Evolutionary conservation across 2,888 invertebrate species (phyloP), one percentile per base, ranked within the genome.

Genomic region (Notodonta ziczac): DNA sequence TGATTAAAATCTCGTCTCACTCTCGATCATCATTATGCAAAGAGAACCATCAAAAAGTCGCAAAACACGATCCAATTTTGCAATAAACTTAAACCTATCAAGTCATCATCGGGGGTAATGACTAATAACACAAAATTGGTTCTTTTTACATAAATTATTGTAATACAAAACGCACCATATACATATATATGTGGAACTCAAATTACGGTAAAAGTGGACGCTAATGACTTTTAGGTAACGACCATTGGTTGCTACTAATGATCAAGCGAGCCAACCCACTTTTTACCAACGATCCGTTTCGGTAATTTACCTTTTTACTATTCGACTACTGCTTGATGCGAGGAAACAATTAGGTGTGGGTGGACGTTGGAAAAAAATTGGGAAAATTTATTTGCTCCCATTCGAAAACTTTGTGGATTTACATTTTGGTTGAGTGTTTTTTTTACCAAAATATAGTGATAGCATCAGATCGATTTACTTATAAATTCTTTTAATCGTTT

Each of bases 161-260:
- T 84, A 84, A 88, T 86, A 80, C 80, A 82, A 84, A 84, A 72
- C 75, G 71, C 80, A 79, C 82, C 66, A 70, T 67, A 71, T 70
- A 68, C 69, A 63, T 65, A 63, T 63, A 59, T 67, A 61, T 78
- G 76, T 69, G 74, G 77, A 77, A 85, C 82, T 86, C 88, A 91
- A 89, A 88, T 90, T 90, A 87, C 87, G 76, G 92, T 91, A 91
- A 91, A 93, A 93, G 90, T 91, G 88, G 85, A 86, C 80, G 85
- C 88, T 93, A 93, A 93, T 92, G 93, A 91, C 87, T 91, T 93
- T 92, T 90, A 84, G 89, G 93, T 92, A 91, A 88, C 92, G 89
- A 90, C 91, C 91, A 93, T 93, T 93, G 93, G 93, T 84, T 85
- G 85, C 69, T 81, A 85, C 91, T 93, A 93, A 93, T 92, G 92